These are phyloP conservation scores for Phenganax subtilis DNA, from an alignment of 92 coral and sea anemone species.

Conservation along the genomic window DNA sequence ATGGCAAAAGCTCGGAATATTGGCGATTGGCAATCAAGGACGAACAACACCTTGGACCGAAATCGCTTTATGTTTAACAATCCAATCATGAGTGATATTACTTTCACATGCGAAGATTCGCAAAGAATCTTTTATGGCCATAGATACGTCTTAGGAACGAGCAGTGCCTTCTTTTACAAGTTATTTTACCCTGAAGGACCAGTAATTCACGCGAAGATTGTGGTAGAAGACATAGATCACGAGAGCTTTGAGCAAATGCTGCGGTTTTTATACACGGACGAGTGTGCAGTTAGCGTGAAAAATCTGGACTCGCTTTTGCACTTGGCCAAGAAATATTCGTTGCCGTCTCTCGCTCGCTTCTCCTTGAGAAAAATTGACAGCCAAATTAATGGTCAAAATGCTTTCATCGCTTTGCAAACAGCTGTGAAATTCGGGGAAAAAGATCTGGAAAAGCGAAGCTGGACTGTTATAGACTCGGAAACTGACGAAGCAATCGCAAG, in stretches of 20 bases:
- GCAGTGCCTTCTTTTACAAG: constrained; percentile 12
- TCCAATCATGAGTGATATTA: neutral
- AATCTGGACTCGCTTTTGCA: constrained; percentile 25
- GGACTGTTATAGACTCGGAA: constrained; percentile 51
- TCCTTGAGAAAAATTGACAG: constrained; percentile 36
- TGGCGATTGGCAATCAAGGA: too few relatives aligned
- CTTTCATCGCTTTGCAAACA: constrained; percentile 47
- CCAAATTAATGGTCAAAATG: constrained; percentile 40
- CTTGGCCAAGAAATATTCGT: constrained; percentile 53
- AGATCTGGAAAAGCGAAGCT: constrained; percentile 43
- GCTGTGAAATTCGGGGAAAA: constrained; percentile 36
- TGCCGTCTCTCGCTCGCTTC: constrained; percentile 48
- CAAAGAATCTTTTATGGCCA: neutral
- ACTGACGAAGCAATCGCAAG: constrained; percentile 51
- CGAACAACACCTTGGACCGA: too few relatives aligned
- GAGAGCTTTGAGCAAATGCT: neutral
- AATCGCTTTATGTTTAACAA: neutral
- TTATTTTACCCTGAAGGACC: neutral
- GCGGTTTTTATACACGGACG: neutral
- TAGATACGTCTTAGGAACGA: neutral
- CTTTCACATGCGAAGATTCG: neutral
- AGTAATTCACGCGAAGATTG: neutral
- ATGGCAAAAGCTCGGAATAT: too few relatives aligned
- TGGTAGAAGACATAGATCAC: neutral
- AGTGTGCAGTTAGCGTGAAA: neutral